Base-by-base conservation (phyloP, 2,113 vertebrate species). In the Microcebus murinus region DNA sequence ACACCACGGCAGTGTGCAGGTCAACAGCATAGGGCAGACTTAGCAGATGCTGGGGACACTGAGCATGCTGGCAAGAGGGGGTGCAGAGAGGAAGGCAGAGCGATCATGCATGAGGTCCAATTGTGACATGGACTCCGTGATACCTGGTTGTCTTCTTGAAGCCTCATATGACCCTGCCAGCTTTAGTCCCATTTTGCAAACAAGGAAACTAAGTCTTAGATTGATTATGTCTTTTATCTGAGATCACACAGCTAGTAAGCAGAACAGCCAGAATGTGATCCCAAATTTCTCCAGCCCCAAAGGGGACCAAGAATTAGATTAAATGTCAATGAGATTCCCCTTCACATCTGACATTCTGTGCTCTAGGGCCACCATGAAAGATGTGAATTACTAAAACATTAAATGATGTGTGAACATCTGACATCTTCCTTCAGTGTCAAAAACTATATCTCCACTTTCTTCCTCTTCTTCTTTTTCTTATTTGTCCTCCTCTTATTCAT, bases 61-160 rank as follows among this genome's bases (percentile, higher is more conserved):
- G 10, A 65, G 15, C 29, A 3, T 2, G 4, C 29, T 17, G 48
- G 55, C 15, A 4, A 27, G 8, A 0, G 0, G 61, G 67, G 1
- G 0, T 17, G 2, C 1, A 25, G 50, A 34, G 8, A 27, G 3
- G 2, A 21, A 13, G 6, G 15, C 57, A 1, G 18, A 23, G 9
- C 63, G 11, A 17, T 31, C 45, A 10, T 0, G 20, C 11, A 0
- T 42, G 20, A 74, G 25, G 20, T 8, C 34, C n/a, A 7, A 3
- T 2, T 18, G 21, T 6, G 18, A 61, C 34, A n/a, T 10, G 4
- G n/a, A 21, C 20, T 0, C 6, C 9, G 0, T 20, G 48, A 6
- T 17, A 9, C 52, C 29, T 34, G 7, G 7, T 39, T 13, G 6
- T 21, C 34, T 23, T 36, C 23, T 6, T n/a, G 4, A 52, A 48